Conservation (phyloP, 2,888 invertebrate species). For the Myathropa florea region DNA sequence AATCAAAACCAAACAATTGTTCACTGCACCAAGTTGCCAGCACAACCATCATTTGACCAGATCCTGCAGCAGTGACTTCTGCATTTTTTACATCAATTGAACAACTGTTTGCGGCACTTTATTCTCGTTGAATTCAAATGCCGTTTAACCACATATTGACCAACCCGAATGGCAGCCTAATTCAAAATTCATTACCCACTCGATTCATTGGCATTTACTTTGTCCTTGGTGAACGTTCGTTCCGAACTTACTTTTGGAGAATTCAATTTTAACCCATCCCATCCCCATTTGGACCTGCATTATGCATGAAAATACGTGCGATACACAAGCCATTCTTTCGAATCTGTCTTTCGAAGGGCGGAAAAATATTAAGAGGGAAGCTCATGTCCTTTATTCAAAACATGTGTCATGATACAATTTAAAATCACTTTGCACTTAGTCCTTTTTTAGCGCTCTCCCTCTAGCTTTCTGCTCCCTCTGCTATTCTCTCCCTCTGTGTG, state of each 20-base stretch:
- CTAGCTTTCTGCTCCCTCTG: background rate
- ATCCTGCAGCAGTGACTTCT: background rate
- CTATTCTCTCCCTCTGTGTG: too few species aligned
- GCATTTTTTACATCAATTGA: background rate
- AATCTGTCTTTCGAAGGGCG: background rate
- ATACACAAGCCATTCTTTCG: slow-evolving; percentile 10
- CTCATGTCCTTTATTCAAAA: slow-evolving; percentile 63
- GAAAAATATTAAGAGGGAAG: background rate
- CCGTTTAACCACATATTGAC: slow-evolving; percentile 21
- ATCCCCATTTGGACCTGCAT: background rate
- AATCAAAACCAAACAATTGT: background rate
- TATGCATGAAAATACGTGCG: slow-evolving; percentile 54
- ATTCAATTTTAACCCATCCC: slow-evolving; percentile 19
- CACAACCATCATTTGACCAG: background rate
- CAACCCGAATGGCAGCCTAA: background rate
- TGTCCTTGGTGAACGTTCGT: background rate
- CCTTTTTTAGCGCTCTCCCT: slow-evolving; percentile 1
- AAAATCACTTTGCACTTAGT: slow-evolving; percentile 69
- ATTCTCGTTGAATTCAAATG: background rate
- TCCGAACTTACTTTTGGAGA: slow-evolving; percentile 25
- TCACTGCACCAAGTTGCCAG: background rate
- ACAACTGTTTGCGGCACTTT: background rate
- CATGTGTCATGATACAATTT: slow-evolving; percentile 71
- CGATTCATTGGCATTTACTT: slow-evolving; percentile 48
- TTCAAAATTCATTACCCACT: slow-evolving; percentile 37